phyloP scores from a whole-genome alignment of 2,113 vertebrate genomes.

The Podilymbus podiceps region DNA sequence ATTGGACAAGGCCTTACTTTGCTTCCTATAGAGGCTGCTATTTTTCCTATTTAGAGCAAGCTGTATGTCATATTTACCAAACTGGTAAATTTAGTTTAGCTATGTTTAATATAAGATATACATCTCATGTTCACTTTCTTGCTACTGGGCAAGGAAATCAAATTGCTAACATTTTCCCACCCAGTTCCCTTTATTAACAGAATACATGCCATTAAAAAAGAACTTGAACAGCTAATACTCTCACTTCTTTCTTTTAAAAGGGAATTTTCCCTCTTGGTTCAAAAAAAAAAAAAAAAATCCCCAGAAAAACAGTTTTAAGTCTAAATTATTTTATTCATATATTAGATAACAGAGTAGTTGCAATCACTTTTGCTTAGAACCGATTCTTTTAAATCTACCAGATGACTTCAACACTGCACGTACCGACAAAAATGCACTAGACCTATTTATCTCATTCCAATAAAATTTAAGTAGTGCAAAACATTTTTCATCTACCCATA shows the following conservation, averaged over 20 bases:
- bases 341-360: background rate
- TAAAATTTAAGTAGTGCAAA: conserved; percentile 43
- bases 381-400: background rate
- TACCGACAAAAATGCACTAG: background rate
- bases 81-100: background rate
- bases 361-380: background rate
- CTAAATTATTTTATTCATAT: background rate
- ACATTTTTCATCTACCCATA: conserved; percentile 38
- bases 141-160: background rate
- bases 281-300: background rate
- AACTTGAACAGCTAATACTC: background rate
- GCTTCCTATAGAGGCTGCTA: background rate
- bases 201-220: background rate
- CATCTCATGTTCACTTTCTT: background rate
- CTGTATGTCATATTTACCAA: background rate
- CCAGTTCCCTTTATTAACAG: background rate
- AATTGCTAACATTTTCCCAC: background rate
- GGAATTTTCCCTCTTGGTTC: background rate
- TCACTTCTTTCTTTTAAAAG: background rate
- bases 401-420: background rate
- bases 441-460: conserved; percentile 32
- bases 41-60: background rate
- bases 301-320: background rate
- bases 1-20: background rate
- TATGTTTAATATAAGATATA: background rate